Evolutionary conservation across 1,140 invertebrate genomes (phyloP).

Genomic region (Luehdorfia chinensis): DNA sequence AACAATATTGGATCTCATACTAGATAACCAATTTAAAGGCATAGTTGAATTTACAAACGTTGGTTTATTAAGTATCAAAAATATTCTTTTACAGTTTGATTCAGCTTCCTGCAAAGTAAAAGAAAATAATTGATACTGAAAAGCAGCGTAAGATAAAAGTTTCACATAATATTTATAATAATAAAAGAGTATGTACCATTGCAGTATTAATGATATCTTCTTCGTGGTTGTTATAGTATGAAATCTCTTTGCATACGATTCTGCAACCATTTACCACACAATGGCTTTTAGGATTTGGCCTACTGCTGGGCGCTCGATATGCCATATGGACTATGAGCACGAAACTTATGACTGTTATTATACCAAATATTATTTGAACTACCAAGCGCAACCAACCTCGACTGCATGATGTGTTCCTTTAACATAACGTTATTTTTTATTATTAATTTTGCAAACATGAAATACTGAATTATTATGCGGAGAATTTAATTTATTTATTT

Average conservation of each 20-base stretch:
- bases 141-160: too few species aligned
- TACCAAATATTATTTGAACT: constrained; percentile 47
- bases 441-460: too few species aligned
- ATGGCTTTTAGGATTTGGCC: neutral
- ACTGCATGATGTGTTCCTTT: constrained; percentile 54
- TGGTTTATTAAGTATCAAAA: constrained; percentile 32
- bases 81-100: constrained; percentile 30
- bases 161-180: too few species aligned
- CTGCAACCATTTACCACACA: constrained; percentile 32
- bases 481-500: too few species aligned
- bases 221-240: constrained; percentile 35
- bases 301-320: neutral
- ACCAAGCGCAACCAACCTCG: constrained; percentile 49
- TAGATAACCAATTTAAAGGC: constrained; percentile 42
- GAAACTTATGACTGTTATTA: constrained; percentile 55
- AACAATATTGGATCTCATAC: constrained; percentile 31
- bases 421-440: constrained; percentile 17
- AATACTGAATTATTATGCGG: too few species aligned
- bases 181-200: constrained; percentile 27
- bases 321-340: constrained; percentile 53
- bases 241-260: constrained; percentile 36
- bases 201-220: constrained; percentile 36
- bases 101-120: constrained; percentile 44
- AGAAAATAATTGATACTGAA: too few species aligned
- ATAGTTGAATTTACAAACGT: constrained; percentile 44